Evolutionary conservation across 2,113 vertebrate genomes (phyloP).

Genomic region (Pogonocichla stellata): DNA sequence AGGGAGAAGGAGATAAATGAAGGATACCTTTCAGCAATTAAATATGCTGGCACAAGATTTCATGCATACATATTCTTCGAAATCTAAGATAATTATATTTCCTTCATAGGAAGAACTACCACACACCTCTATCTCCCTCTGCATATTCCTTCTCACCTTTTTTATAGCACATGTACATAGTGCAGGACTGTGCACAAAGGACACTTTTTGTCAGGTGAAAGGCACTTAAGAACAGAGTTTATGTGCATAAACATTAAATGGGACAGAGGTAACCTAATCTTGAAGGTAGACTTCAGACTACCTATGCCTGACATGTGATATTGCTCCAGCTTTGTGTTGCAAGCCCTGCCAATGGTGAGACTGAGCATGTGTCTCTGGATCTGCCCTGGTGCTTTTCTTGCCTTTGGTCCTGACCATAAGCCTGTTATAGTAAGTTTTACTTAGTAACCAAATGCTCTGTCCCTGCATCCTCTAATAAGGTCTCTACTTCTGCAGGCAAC

Average conservation of each 20-base stretch:
- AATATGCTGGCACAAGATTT: background rate
- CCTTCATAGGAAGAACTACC: background rate
- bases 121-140: background rate
- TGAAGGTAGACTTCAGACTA: background rate
- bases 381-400: background rate
- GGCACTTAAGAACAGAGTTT: background rate
- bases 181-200: background rate
- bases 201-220: background rate
- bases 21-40: background rate
- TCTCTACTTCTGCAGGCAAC: background rate
- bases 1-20: background rate
- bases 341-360: background rate
- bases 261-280: background rate
- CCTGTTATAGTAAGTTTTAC: background rate
- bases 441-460: background rate
- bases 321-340: background rate
- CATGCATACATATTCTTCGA: background rate
- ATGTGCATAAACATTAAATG: background rate
- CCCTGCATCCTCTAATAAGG: background rate
- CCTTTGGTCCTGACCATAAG: background rate
- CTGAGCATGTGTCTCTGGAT: background rate
- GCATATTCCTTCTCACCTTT: fast-evolving
- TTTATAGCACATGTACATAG: fast-evolving
- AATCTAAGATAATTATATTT: background rate
- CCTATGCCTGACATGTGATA: background rate